These are phyloP conservation scores for Dioctria rufipes DNA, from an alignment of 2,888 invertebrate species.

Conservation along the genomic window DNA sequence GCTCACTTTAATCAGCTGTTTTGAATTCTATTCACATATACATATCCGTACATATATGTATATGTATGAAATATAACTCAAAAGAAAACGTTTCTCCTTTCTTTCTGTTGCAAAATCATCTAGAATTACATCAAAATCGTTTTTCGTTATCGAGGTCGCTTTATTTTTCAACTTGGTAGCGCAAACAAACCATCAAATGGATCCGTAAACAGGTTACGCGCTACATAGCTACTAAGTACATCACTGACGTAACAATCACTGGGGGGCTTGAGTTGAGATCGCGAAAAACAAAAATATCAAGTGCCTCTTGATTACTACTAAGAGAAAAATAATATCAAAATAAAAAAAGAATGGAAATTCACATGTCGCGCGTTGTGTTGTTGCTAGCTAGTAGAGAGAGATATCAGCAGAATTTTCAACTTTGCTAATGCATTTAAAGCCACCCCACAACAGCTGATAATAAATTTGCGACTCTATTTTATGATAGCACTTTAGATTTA, in stretches of 20 bases:
- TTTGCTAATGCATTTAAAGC: slow-evolving; percentile 2
- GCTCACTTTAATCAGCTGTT: no score
- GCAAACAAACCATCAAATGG: neutral
- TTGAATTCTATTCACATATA: no score
- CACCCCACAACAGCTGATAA: no score
- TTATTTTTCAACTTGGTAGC: neutral
- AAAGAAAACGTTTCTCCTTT: neutral
- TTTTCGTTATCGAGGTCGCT: neutral
- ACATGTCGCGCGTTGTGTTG: slow-evolving; percentile 2
- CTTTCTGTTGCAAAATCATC: neutral
- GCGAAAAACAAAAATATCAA: slow-evolving; percentile 27
- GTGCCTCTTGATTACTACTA: neutral
- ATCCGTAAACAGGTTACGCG: slow-evolving; percentile 19
- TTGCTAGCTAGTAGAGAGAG: slow-evolving; percentile 17
- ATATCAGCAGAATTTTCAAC: neutral
- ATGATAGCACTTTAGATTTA: no score
- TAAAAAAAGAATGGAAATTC: neutral
- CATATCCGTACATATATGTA: no score
- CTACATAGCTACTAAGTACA: neutral
- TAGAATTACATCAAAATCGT: neutral
- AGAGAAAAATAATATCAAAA: neutral
- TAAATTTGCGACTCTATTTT: no score
- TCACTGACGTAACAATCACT: slow-evolving; percentile 20
- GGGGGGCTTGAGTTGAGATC: slow-evolving; percentile 1
- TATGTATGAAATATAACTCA: no score